These are phyloP conservation scores for Cliona cf. orientalis DNA, from an alignment of 37 sponge, comb jelly and placozoan species.

Conservation along the genomic window DNA sequence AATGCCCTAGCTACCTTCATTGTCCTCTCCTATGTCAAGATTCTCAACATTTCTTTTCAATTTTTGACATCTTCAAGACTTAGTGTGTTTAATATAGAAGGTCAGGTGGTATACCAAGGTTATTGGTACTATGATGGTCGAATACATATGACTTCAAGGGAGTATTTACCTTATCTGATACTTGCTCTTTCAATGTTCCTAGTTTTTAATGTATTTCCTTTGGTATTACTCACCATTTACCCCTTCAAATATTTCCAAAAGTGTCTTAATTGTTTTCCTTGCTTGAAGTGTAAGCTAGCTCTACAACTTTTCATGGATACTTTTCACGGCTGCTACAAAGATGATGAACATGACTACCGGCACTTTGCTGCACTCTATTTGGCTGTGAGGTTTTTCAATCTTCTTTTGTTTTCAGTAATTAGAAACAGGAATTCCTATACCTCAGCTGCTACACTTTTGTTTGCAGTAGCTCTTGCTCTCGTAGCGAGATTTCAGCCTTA, in stretches of 20 bases:
- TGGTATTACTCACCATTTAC: background rate
- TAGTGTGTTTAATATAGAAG: too few species aligned
- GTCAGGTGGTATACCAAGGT: too few species aligned
- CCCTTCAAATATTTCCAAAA: slow-evolving; percentile 17
- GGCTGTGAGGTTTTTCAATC: background rate
- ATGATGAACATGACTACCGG: slow-evolving; percentile 1
- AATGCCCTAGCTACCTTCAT: too few species aligned
- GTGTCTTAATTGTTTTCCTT: background rate
- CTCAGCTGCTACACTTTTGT: too few species aligned
- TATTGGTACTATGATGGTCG: too few species aligned
- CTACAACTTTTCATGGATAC: slow-evolving; percentile 33
- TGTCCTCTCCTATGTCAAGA: too few species aligned
- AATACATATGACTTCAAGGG: background rate
- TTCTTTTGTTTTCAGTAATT: background rate
- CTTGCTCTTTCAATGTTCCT: slow-evolving; percentile 9
- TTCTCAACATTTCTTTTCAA: too few species aligned
- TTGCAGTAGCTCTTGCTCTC: too few species aligned
- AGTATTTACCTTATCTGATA: slow-evolving; percentile 15
- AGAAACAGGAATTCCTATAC: too few species aligned
- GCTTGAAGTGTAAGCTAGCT: too few species aligned
- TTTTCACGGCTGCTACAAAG: slow-evolving; percentile 50
- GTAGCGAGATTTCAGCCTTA: too few species aligned
- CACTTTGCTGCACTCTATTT: slow-evolving; percentile 33
- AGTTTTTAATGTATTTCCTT: slow-evolving; percentile 16
- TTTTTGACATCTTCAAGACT: too few species aligned